Evolutionary conservation across 1,140 invertebrate species (phyloP).

Genomic region (Brachionus sp.): DNA sequence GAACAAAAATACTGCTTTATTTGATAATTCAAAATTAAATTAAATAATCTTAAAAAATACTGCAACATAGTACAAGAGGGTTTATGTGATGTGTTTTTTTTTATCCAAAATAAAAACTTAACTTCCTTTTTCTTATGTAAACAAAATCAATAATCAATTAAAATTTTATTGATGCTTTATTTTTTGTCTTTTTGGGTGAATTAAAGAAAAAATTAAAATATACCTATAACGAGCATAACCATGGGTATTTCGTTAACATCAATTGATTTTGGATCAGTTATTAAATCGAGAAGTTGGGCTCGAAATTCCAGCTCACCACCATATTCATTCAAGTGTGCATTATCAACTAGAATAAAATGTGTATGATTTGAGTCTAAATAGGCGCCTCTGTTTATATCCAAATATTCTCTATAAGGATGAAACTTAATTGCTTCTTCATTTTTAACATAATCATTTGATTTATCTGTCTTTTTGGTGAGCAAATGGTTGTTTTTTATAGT

Average conservation of each 20-base stretch:
- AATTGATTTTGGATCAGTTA: not conserved
- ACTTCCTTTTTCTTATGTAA: no score
- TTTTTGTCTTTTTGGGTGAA: no score
- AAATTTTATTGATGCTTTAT: no score
- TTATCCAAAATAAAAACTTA: no score
- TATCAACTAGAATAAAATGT: constrained; percentile 62
- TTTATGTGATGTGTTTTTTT: no score
- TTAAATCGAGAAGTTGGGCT: constrained; percentile 52
- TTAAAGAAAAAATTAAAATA: not conserved
- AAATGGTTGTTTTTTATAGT: constrained; percentile 50
- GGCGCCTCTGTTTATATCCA: constrained; percentile 46
- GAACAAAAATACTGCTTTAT: no score
- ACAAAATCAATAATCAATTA: no score
- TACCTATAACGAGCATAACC: not conserved
- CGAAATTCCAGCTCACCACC: constrained; percentile 55
- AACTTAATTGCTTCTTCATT: not conserved
- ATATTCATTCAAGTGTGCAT: constrained; percentile 53
- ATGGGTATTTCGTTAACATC: constrained; percentile 19
- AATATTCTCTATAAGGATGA: not conserved
- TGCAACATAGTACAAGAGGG: no score
- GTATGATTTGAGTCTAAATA: constrained; percentile 61
- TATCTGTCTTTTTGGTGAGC: not conserved
- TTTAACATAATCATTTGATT: not conserved
- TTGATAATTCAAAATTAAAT: no score
- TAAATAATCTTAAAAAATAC: no score